A percentile compares a stretch with the other conserved stretches of the same genome.
Conservation (phyloP, 2,888 invertebrate species). For the Drosophila barbarae region DNA sequence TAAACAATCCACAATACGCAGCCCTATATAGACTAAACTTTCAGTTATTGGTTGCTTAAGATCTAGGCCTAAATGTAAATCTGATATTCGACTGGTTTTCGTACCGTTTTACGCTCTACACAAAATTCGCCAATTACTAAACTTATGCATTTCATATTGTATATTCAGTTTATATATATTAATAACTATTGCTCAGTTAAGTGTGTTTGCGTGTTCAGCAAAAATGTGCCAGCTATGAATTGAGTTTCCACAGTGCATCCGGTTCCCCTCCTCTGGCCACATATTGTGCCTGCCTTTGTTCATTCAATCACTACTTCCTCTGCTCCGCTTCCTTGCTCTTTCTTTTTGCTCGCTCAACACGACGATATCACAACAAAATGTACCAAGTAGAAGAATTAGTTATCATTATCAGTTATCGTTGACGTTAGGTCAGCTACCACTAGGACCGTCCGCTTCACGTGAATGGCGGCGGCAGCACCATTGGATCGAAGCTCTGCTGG, state of each 20-base stretch:
- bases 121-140: constrained; percentile 75
- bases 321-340: constrained; percentile 9
- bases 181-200: constrained; percentile 71
- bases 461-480: constrained; percentile 79
- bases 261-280: constrained; percentile 17
- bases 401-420: constrained; percentile 60
- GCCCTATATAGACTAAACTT: constrained; percentile 45
- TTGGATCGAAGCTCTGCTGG: constrained; percentile 83
- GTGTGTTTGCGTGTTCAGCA: constrained; percentile 67
- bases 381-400: constrained; percentile 74
- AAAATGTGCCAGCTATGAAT: constrained; percentile 59
- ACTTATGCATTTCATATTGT: constrained; percentile 56
- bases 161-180: constrained; percentile 51
- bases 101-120: constrained; percentile 60
- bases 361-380: constrained; percentile 74
- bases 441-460: constrained; percentile 72
- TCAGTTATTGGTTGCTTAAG: constrained; percentile 47
- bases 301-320: neutral
- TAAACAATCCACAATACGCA: constrained; percentile 53
- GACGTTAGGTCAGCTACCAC: constrained; percentile 23
- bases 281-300: constrained; percentile 12
- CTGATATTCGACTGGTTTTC: constrained; percentile 64
- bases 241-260: constrained; percentile 38
- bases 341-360: constrained; percentile 72
- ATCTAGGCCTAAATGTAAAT: constrained; percentile 66